Evolutionary conservation across 2,888 invertebrate genomes (phyloP).

Genomic region (Onthophagus sagittarius): DNA sequence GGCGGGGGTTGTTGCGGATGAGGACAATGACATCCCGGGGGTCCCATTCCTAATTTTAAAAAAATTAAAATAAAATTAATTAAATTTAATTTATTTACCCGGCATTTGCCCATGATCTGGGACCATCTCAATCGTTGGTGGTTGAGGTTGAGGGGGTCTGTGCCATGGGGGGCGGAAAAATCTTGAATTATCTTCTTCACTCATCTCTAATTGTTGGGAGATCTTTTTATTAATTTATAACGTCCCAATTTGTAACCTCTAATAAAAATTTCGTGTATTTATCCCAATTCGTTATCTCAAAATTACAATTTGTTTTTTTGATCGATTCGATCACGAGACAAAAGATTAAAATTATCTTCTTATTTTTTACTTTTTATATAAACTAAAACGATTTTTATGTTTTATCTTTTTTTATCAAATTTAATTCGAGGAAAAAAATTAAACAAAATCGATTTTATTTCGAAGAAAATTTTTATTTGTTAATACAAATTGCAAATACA

Average conservation of each 20-base stretch:
- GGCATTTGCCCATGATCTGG: neutral
- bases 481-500: too few relatives aligned
- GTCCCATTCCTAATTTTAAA: neutral
- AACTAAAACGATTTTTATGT: too few relatives aligned
- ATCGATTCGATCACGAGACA: neutral
- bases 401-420: too few relatives aligned
- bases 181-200: neutral
- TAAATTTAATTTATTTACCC: neutral
- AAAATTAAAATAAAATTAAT: neutral
- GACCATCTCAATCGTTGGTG: neutral
- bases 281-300: neutral
- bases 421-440: too few relatives aligned
- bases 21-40: neutral
- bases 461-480: too few relatives aligned
- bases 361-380: neutral
- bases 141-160: neutral
- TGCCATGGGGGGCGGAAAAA: neutral
- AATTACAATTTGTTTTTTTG: neutral
- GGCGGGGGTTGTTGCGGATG: neutral
- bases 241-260: neutral
- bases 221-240: neutral
- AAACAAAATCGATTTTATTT: too few relatives aligned
- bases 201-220: neutral
- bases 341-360: neutral
- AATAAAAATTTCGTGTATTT: neutral